Conservation (phyloP, 2,113 vertebrate genomes). For the Sturnira hondurensis region DNA sequence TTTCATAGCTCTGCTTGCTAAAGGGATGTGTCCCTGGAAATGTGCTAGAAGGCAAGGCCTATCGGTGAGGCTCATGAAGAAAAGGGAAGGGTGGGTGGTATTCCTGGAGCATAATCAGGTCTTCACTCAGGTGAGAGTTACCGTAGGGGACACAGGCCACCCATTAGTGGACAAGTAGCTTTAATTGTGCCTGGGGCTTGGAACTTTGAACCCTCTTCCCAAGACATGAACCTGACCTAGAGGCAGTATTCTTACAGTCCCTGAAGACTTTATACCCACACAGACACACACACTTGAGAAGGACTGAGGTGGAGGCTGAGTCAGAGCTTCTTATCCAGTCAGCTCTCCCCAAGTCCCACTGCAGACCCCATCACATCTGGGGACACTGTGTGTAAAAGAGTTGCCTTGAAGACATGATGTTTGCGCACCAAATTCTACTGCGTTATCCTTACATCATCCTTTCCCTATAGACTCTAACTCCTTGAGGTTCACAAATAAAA, state of each 20-base stretch:
- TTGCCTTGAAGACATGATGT: background rate
- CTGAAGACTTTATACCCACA: rapidly evolving
- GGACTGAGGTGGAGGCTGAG: background rate
- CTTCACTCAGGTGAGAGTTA: background rate
- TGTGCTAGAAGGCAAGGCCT: background rate
- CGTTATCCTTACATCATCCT: background rate
- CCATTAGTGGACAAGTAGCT: background rate
- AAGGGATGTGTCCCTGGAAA: background rate
- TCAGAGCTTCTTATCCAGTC: background rate
- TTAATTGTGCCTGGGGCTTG: background rate
- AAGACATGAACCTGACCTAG: background rate
- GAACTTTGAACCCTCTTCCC: background rate
- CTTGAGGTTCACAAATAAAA: background rate
- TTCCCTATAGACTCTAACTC: background rate
- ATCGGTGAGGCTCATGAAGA: background rate
- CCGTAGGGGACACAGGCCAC: background rate
- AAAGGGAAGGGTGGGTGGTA: background rate
- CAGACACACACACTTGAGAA: background rate
- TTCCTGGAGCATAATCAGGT: background rate
- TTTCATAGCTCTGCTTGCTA: background rate
- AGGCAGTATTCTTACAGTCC: background rate
- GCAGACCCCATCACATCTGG: background rate
- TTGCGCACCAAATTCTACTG: background rate
- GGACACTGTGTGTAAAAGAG: background rate
- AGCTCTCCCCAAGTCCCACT: background rate